Evolutionary conservation across 2,113 vertebrate species (phyloP).

Genomic region (Origma solitaria): DNA sequence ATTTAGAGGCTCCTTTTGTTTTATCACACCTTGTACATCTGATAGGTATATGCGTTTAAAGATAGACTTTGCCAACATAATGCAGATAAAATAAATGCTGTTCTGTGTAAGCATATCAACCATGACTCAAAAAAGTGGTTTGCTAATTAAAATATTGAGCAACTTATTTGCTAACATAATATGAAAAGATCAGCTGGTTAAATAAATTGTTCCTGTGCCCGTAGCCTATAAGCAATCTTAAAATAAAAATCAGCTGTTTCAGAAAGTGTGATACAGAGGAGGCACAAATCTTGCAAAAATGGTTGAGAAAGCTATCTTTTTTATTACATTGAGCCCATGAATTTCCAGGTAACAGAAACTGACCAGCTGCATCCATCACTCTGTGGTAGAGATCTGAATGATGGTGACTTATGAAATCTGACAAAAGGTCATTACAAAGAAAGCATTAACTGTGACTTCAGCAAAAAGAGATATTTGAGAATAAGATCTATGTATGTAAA

Average conservation of each 20-base stretch:
- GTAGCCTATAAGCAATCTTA: background rate
- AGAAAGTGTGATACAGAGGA: background rate
- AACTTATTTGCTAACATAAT: background rate
- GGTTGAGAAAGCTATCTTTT: background rate
- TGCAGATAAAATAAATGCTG: background rate
- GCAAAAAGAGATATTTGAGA: background rate
- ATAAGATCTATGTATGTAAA: background rate
- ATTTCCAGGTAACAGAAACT: background rate
- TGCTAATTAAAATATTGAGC: background rate
- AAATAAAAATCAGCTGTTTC: background rate
- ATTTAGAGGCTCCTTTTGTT: background rate
- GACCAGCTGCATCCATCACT: background rate
- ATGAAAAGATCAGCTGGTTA: background rate
- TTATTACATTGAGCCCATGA: background rate
- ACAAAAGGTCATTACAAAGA: background rate
- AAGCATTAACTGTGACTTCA: background rate
- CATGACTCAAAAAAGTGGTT: background rate
- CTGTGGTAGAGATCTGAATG: background rate
- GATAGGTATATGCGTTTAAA: background rate
- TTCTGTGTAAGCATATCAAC: background rate
- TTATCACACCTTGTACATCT: background rate
- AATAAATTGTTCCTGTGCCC: background rate
- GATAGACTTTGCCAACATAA: background rate
- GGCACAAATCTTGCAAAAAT: background rate
- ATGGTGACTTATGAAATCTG: background rate